These are phyloP conservation scores for Ladona fulva DNA, from an alignment of 1,140 invertebrate species.

Conservation along the genomic window DNA sequence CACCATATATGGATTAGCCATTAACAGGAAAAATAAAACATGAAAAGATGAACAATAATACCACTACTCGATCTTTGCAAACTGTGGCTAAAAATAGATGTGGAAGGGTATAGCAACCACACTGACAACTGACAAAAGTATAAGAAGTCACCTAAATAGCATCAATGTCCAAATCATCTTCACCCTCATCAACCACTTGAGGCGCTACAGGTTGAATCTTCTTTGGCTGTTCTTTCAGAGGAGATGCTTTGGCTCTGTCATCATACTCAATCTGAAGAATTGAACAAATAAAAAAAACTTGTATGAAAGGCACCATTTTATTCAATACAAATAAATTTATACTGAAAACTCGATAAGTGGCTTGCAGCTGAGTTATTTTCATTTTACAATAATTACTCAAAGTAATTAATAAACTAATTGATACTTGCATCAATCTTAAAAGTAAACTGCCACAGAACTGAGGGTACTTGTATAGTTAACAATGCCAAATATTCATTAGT, in stretches of 20 bases:
- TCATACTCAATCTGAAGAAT: conserved; percentile 70
- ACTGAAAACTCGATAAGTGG: no score
- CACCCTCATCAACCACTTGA: conserved; percentile 56
- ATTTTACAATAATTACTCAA: no score
- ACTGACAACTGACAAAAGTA: conserved; percentile 19
- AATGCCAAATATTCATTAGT: no score
- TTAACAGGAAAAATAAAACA: neutral
- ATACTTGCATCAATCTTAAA: no score
- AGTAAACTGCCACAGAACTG: no score
- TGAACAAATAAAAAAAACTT: no score
- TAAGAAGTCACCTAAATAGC: conserved; percentile 58
- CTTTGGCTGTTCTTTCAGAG: conserved; percentile 54
- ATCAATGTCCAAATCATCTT: conserved; percentile 80
- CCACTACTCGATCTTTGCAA: neutral
- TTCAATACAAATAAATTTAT: no score
- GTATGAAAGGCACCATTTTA: no score
- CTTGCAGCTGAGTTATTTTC: no score
- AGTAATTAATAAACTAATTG: no score
- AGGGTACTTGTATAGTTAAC: no score
- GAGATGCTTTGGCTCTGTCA: conserved; percentile 67
- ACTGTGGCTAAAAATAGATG: conserved; percentile 3
- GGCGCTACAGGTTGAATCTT: conserved; percentile 38
- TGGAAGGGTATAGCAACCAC: neutral
- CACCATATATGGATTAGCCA: neutral
- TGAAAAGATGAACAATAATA: conserved; percentile 6